Base-by-base conservation (phyloP, 2,113 vertebrate species). In the Haliaeetus leucogaster region DNA sequence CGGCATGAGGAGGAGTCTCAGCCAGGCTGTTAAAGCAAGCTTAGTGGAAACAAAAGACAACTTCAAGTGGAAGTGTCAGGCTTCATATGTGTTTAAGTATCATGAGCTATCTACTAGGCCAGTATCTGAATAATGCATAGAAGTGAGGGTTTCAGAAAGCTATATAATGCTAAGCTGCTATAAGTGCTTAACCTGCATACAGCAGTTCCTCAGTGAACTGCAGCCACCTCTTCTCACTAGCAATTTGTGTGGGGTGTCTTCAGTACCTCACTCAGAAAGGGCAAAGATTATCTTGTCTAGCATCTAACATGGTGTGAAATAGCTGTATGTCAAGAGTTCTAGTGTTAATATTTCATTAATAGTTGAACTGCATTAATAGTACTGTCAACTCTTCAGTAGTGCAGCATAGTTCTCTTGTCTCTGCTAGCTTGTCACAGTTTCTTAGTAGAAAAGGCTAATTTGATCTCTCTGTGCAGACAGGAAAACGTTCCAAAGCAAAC, bases 401-500 rank as follows among this genome's bases (percentile, higher is more conserved):
- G 62, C 40, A 71, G 53, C 43, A 17, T 18, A 59, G n/a, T 76
- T 90, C 59, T 89, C 58, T 58, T 71, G 63, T 53, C 77, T 67
- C n/a, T 82, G n/a, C 22, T 73, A 52, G 36, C 22, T 65, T 59
- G 10, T 76, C 81, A 70, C 17, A 17, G 25, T 72, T 93, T 66
- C 43, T n/a, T 83, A 53, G 40, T 8, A 55, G 29, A 42, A 95
- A 81, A 86, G 45, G 42, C 52, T 97, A 77, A 97, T 82, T 77
- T 79, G 50, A 40, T 91, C 23, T 96, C 97, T 97, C 96, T 97
- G 58, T 94, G 96, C 97, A 98, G 99, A 99, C 97, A 19, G 99
- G 99, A 70, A 99, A 98, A 95, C 98, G 99, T 77, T 72, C 97
- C 50, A 99, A 99, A 98, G 98, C 98, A 95, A 98, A 98, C 50